Percentiles rank a stretch among this genome's conserved stretches.
These are phyloP conservation scores for Isurus oxyrinchus DNA, from an alignment of 2,113 vertebrate species.

Conservation along the genomic window DNA sequence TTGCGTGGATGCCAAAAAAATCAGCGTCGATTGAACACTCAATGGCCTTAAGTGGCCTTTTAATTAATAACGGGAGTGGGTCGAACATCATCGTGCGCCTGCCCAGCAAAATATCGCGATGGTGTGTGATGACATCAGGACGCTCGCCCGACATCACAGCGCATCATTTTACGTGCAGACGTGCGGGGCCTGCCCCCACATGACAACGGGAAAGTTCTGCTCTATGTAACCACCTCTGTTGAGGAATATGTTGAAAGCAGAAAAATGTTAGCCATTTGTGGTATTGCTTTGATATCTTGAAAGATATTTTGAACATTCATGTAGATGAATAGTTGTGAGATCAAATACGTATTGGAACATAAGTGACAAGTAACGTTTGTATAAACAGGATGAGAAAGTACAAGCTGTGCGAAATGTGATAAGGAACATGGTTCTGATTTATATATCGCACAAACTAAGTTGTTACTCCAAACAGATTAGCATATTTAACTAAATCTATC, in stretches of 20 bases:
- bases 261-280: background rate
- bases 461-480: constrained; percentile 11
- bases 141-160: no score
- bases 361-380: background rate
- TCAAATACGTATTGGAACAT: background rate
- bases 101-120: no score
- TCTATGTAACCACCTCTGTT: background rate
- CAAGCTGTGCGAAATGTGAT: background rate
- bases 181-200: no score
- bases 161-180: no score
- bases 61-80: no score
- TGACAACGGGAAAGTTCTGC: no score
- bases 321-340: background rate
- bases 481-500: constrained; percentile 11
- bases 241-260: background rate
- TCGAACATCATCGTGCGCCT: no score
- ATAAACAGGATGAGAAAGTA: constrained; percentile 4
- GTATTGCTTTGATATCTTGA: background rate
- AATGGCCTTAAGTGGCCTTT: no score
- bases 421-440: background rate
- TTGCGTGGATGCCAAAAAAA: no score
- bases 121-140: no score
- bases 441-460: background rate
- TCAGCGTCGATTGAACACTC: no score
- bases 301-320: background rate